Conservation (phyloP, 2,113 vertebrate species). For the Rhinogobius similis region DNA sequence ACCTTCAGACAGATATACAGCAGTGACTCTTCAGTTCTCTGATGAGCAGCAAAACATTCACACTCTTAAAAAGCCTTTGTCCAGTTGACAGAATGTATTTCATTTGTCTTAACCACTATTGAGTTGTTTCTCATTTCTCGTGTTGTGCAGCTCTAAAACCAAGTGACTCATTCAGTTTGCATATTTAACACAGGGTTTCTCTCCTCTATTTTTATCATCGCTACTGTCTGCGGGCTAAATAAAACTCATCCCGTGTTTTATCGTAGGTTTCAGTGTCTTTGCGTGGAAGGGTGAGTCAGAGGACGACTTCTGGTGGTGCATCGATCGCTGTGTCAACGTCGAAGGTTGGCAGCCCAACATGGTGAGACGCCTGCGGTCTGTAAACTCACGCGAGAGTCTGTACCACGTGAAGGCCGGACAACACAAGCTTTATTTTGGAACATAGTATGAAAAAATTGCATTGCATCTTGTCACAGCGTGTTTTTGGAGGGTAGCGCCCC, state of each 20-base stretch:
- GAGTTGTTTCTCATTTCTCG: too few relatives aligned
- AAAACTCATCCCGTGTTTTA: neutral
- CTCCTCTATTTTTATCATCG: neutral
- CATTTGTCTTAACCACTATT: too few relatives aligned
- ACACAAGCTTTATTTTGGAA: too few relatives aligned
- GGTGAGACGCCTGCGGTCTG: conserved; percentile 71
- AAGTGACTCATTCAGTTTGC: neutral
- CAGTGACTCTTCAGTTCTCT: too few relatives aligned
- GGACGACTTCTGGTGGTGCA: conserved; percentile 99
- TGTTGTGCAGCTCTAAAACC: neutral
- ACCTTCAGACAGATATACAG: too few relatives aligned
- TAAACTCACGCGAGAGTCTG: too few relatives aligned
- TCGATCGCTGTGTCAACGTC: conserved; percentile 96
- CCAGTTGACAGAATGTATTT: too few relatives aligned
- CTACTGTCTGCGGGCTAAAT: neutral
- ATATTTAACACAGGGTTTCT: neutral
- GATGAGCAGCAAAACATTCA: too few relatives aligned
- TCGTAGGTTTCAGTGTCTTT: conserved; percentile 91
- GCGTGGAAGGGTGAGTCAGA: conserved; percentile 99
- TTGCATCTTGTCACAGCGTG: too few relatives aligned
- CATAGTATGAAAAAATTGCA: too few relatives aligned
- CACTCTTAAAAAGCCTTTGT: too few relatives aligned
- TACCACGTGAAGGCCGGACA: too few relatives aligned
- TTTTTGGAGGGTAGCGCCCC: neutral
- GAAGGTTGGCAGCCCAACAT: conserved; percentile 99